Base-by-base conservation (phyloP, 2,113 vertebrate species). In the Pteropus alecto region DNA sequence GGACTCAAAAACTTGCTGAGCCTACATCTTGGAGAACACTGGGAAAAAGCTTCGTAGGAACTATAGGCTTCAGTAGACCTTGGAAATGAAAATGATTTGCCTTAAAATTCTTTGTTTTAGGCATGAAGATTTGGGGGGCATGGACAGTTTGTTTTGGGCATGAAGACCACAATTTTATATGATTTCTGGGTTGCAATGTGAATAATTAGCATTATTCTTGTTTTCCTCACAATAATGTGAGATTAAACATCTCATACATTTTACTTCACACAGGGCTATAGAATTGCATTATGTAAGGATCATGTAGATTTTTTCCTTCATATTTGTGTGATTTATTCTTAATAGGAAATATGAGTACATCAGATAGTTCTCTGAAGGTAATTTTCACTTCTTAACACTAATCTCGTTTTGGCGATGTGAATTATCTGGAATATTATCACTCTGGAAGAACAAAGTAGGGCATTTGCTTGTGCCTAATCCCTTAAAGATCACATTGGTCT, bases 331-430 rank as follows among this genome's bases (percentile, higher is more conserved):
- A 81, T 16, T 96, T 87, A 78, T 6, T 70, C 19, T 94, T 95
- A 94, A 67, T 41, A 94, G 74, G 51, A 93, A 67, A 70, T 70
- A 90, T 18, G 35, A 90, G 26, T 85, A 74, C 95, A 67, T 56
- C 38, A 74, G 10, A 12, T 71, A 54, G 91, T 79, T 94, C 46
- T 89, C 85, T 70, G n/a, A 82, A 79, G 30, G 28, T 33, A 76
- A 85, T 77, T 51, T 92, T 85, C 48, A 92, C 79, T 82, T 95
- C 15, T 93, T 87, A 70, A 63, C 7, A 65, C 18, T 68, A 14
- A 58, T 78, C 60, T 89, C 63, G 77, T 98, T 74, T 63, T 78
- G 30, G 30, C 91, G 56, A 71, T 11, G 43, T n/a, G 8, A 76
- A 81, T 77, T 96, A 95, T 93, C 22, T 26, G 26, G 35, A 81